phyloP scores from a whole-genome alignment of 2,113 vertebrate genomes.

The Ascaphus truei region DNA sequence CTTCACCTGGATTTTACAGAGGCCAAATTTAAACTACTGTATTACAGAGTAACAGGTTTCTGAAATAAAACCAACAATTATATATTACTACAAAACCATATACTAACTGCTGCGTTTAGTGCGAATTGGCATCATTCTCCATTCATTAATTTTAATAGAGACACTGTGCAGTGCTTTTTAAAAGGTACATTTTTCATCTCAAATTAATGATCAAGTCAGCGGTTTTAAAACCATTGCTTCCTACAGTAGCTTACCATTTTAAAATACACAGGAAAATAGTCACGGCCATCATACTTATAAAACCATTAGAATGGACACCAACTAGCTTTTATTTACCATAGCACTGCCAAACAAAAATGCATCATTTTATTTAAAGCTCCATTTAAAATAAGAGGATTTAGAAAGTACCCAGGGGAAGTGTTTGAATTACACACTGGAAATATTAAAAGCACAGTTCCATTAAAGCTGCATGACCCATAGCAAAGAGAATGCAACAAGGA shows the following conservation, averaged over 20 bases:
- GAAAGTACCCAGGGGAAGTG: constrained; percentile 48
- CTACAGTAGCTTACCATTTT: too few species aligned
- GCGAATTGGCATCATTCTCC: too few species aligned
- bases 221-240: too few species aligned
- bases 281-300: not conserved
- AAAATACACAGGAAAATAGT: not conserved
- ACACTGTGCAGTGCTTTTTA: not conserved
- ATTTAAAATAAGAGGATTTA: constrained; percentile 65
- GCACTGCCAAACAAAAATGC: not conserved
- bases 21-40: too few species aligned
- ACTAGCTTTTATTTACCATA: constrained; percentile 55
- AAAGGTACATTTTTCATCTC: not conserved
- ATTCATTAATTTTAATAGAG: too few species aligned
- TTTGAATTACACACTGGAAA: constrained; percentile 56
- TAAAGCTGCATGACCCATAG: constrained; percentile 35
- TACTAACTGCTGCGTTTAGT: too few species aligned
- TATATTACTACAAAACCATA: too few species aligned
- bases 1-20: too few species aligned
- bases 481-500: constrained; percentile 36
- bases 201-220: not conserved
- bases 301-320: constrained; percentile 48
- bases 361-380: constrained; percentile 44
- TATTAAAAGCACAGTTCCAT: constrained; percentile 49
- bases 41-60: too few species aligned
- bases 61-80: too few species aligned